Conservation (phyloP, 1,140 invertebrate genomes). For the Drosophila repletoides region DNA sequence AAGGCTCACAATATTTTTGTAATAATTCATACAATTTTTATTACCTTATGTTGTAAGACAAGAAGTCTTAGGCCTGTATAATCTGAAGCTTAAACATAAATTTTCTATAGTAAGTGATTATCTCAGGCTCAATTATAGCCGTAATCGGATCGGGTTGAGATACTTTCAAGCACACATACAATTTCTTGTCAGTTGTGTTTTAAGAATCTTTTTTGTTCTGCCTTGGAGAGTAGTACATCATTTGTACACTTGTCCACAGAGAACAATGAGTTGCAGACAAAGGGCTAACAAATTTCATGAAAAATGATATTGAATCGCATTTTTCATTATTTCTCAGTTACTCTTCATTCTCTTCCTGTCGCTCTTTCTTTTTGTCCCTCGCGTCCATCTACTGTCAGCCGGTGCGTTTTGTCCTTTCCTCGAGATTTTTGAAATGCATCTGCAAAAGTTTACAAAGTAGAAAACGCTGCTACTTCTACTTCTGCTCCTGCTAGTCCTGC, state of each 20-base stretch:
- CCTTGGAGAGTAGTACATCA: too few relatives aligned
- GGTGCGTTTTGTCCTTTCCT: conserved; percentile 38
- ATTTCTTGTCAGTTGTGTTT: conserved; percentile 1
- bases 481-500: neutral
- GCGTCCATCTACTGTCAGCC: conserved; percentile 8
- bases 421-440: conserved; percentile 47
- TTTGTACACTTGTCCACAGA: conserved; percentile 9
- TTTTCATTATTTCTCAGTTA: conserved; percentile 58
- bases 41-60: too few relatives aligned
- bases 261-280: conserved; percentile 2
- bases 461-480: conserved; percentile 20
- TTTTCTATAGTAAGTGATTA: too few relatives aligned
- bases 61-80: too few relatives aligned
- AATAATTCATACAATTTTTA: too few relatives aligned
- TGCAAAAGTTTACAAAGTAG: conserved; percentile 28
- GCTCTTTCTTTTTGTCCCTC: conserved; percentile 50
- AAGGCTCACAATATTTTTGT: too few relatives aligned
- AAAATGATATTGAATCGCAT: conserved; percentile 62
- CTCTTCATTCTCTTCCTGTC: conserved; percentile 46
- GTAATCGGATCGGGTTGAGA: neutral
- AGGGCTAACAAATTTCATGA: conserved; percentile 47
- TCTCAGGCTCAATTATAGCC: neutral
- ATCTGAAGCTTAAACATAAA: too few relatives aligned
- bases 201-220: neutral
- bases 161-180: neutral